Percentiles rank a stretch among this genome's conserved stretches.
These are phyloP conservation scores for Anguilla obscura DNA, from an alignment of 2,797 vertebrate species.

Conservation along the genomic window DNA sequence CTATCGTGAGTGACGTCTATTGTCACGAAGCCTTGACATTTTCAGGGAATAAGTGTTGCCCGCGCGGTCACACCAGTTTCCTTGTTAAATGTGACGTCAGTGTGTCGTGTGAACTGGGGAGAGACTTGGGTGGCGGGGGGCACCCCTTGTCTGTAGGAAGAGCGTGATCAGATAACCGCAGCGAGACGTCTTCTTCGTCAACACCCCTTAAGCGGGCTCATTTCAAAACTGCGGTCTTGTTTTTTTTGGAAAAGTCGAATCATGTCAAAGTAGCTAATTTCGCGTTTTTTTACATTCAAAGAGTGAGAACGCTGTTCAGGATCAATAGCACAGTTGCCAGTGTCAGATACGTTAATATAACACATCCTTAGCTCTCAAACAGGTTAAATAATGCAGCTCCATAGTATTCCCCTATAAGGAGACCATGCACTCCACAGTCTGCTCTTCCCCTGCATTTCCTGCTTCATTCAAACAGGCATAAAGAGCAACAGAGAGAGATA, in stretches of 20 bases:
- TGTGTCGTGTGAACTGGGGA: conserved; percentile 7
- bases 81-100: background rate
- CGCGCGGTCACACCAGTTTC: background rate
- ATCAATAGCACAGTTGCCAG: too few species aligned
- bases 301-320: background rate
- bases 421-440: too few species aligned
- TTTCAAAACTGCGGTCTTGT: background rate
- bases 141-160: conserved; percentile 32
- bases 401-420: too few species aligned
- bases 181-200: background rate
- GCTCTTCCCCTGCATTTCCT: too few species aligned
- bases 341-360: too few species aligned
- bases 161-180: conserved; percentile 25
- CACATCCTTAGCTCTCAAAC: too few species aligned
- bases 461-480: background rate
- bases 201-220: background rate
- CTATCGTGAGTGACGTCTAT: background rate
- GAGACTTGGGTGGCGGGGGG: background rate
- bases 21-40: background rate
- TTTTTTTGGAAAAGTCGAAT: conserved; percentile 4
- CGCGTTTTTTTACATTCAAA: background rate
- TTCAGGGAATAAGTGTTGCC: background rate
- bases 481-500: background rate
- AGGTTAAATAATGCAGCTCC: too few species aligned
- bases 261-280: background rate